These are phyloP conservation scores for Geotrypetes seraphini DNA, from an alignment of 2,797 vertebrate genomes.

Conservation along the genomic window DNA sequence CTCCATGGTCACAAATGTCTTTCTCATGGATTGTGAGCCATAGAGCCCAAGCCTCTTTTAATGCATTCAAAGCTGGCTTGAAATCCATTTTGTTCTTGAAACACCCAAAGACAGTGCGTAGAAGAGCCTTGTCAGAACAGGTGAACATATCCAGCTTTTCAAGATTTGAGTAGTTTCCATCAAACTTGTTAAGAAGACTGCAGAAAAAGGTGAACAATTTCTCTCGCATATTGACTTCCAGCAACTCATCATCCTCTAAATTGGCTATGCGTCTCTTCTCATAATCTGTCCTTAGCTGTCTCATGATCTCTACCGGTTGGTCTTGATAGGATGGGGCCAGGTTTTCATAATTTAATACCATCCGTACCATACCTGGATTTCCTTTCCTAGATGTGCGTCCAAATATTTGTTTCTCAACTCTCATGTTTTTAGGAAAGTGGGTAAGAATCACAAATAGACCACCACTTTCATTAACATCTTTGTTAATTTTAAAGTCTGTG, in stretches of 20 bases:
- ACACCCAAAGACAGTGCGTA: constrained; percentile 3
- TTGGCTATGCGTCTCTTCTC: constrained; percentile 7
- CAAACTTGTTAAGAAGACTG: neutral
- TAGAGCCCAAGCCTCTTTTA: constrained; percentile 26
- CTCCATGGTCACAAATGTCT: constrained; percentile 2
- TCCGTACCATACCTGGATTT: constrained; percentile 35
- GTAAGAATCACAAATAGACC: constrained; percentile 47
- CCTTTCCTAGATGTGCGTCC: constrained; percentile 46
- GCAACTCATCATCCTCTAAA: constrained; percentile 17
- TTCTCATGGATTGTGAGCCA: constrained; percentile 21
- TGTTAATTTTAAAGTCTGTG: constrained; percentile 33
- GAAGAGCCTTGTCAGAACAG: constrained; percentile 33
- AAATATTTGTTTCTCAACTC: constrained; percentile 35
- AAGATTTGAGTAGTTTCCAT: constrained; percentile 1
- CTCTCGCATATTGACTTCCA: constrained; percentile 9
- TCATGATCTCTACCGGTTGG: constrained; percentile 19
- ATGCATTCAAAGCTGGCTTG: constrained; percentile 10
- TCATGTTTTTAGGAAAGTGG: constrained; percentile 39
- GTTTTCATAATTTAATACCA: constrained; percentile 17
- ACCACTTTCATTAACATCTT: constrained; percentile 26
- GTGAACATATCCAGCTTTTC: neutral
- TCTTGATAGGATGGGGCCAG: constrained; percentile 1
- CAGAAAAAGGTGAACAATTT: constrained; percentile 18
- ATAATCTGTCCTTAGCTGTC: constrained; percentile 8
- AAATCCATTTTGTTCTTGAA: constrained; percentile 9